A percentile compares a stretch with the other conserved stretches of the same genome.
Conservation (phyloP, 2,888 invertebrate species). For the Phengaris arion region DNA sequence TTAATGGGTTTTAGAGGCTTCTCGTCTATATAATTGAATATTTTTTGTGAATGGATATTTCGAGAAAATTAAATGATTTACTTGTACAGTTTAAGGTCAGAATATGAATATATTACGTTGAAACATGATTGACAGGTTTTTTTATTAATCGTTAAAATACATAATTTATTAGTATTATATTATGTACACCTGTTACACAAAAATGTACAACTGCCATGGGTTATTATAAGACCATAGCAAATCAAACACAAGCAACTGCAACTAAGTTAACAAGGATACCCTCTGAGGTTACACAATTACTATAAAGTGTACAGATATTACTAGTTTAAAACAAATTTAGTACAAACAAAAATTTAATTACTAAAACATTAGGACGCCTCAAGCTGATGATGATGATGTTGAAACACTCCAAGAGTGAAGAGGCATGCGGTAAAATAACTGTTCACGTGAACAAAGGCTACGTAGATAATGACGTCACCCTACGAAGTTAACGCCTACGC, state of each 20-base stretch:
- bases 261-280: too few relatives aligned
- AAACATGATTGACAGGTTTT: too few relatives aligned
- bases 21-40: neutral
- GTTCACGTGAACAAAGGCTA: slow-evolving; percentile 9
- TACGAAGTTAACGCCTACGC: slow-evolving; percentile 37
- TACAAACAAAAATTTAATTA: neutral
- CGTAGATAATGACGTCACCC: slow-evolving; percentile 33
- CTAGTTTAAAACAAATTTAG: too few relatives aligned
- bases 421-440: neutral
- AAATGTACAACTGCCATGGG: too few relatives aligned
- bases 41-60: neutral
- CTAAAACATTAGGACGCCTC: neutral
- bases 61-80: neutral
- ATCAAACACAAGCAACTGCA: too few relatives aligned
- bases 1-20: neutral
- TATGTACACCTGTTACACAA: too few relatives aligned
- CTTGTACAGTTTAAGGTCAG: neutral
- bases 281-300: too few relatives aligned
- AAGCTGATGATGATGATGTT: neutral
- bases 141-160: too few relatives aligned
- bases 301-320: too few relatives aligned
- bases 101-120: neutral
- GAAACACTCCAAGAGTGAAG: neutral
- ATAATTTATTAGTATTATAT: too few relatives aligned
- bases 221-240: too few relatives aligned